Conservation (phyloP, 2,113 vertebrate genomes). For the Eidolon helvum region DNA sequence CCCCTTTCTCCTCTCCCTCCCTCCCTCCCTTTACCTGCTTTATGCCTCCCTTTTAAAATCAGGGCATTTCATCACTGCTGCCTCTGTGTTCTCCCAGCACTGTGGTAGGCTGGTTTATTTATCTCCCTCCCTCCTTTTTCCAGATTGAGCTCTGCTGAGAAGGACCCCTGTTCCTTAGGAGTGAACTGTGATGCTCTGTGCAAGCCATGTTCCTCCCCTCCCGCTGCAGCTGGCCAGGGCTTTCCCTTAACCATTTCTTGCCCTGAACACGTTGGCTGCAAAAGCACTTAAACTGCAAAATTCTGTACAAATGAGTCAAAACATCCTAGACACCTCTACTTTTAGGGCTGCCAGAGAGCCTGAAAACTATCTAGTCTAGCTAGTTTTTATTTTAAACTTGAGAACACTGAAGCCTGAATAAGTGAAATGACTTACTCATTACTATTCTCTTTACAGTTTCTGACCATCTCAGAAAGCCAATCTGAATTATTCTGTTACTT, state of each 20-base stretch:
- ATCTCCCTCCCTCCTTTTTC: not conserved
- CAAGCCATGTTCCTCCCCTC: not conserved
- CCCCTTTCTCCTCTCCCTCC: not conserved
- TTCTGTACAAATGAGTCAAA: not conserved
- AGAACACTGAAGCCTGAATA: not conserved
- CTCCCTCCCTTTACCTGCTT: not conserved
- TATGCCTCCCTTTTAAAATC: slow-evolving; percentile 9
- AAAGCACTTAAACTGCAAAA: not conserved
- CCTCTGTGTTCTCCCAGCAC: not conserved
- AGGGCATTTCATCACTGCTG: not conserved
- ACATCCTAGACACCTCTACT: not conserved
- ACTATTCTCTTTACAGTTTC: not conserved
- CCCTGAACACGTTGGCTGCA: not conserved
- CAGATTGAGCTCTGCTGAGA: not conserved
- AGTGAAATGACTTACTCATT: not conserved
- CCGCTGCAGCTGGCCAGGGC: not conserved
- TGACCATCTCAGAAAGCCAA: not conserved
- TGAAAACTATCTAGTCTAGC: not conserved
- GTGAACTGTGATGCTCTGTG: not conserved
- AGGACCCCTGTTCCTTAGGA: not conserved
- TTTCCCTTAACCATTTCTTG: not conserved
- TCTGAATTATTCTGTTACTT: not conserved
- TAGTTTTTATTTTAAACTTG: not conserved
- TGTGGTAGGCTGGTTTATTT: not conserved
- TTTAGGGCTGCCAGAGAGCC: not conserved